Base-by-base conservation (phyloP, 2,888 invertebrate genomes). In the Mesochorus sp. region DNA sequence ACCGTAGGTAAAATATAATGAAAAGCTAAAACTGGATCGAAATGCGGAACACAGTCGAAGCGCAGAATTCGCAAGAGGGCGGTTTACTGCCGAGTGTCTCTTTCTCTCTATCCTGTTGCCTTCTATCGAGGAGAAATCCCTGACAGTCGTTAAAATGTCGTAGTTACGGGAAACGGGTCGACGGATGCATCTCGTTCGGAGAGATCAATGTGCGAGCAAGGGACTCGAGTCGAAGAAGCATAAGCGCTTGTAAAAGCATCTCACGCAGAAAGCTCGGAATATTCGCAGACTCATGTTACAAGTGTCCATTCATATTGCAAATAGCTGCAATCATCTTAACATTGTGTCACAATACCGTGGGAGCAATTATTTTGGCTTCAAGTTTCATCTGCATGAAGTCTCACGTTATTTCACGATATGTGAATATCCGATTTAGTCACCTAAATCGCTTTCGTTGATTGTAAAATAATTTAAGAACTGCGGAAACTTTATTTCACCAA, bases 41-140 rank as follows among this genome's bases (percentile, higher is more conserved):
- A n/a, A 39, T 21, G 57, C 28, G 53, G 26, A 34, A 34, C 26
- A 12, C 19, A 17, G 26, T 39, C 21, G 26, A 17, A 61, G 44
- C 44, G 55, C 31, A 31, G 34, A 62, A 49, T 77, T 77, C 34
- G 57, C 64, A 51, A 64, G 37, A 14, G 55, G 28, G 44, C 19
- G 73, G 42, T 64, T 51, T 21, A 59, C 39, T 37, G 28, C 8
- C 14, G 6, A 26, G 62, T 37, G 14, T 67, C 34, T 67, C 34
- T 12, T 28, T 12, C 17, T 53, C 19, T 19, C 28, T 14, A 5
- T 19, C 34, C 39, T 53, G 19, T 19, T 12, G 12, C 28, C 2
- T 21, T 44, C 5, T 42, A 8, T 55, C 42, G n/a, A 21, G 24
- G 21, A 6, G 21, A 47, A 64, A 49, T 49, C 34, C 47, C 34